Base-by-base conservation (phyloP, 2,113 vertebrate genomes). In the Aegotheles bennettii region DNA sequence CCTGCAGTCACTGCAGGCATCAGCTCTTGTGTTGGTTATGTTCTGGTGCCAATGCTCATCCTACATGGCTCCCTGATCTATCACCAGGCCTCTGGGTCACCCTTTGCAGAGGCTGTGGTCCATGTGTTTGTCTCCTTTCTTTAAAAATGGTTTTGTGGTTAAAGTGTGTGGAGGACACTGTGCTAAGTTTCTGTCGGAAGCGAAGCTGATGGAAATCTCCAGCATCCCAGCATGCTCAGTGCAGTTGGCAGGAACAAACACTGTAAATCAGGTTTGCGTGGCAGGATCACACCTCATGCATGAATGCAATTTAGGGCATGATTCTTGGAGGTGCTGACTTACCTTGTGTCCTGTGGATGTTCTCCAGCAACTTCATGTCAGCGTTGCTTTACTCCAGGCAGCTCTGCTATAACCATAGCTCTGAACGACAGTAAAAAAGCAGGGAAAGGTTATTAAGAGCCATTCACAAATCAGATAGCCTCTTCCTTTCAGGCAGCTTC, bases 11-110 rank as follows among this genome's bases (percentile, higher is more conserved):
- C 26, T 47, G 61, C 63, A 25, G 43, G 7, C 14, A 12, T 47
- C 2, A 1, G 16, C 28, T 76, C n/a, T 50, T n/a, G 26, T 40
- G 42, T 24, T 1, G 2, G 19, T n/a, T 71, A n/a, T 0, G 0
- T 70, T 50, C 21, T 75, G 68, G 21, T 70, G 77, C 43, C 33
- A 24, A 0, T 47, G 38, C 17, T 54, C 11, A 10, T 79, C n/a
- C n/a, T 4, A 0, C 48, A 65, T 33, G 13, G 31, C 36, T 57
- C 13, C 29, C 26, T 51, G 29, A n/a, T 23, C 21, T 28, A 12
- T 57, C 40, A 12, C 33, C 38, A 59, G 51, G 33, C n/a, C 36
- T 31, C 8, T 4, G 13, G 24, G 20, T n/a, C 43, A 23, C 9
- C 16, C 23, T 71, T 51, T 45, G 43, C 63, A 38, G 33, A 24